Evolutionary conservation across 64 coral and sea anemone genomes (phyloP), one percentile per base, ranked within the genome.

Genomic region (Astreopora myriophthalma): DNA sequence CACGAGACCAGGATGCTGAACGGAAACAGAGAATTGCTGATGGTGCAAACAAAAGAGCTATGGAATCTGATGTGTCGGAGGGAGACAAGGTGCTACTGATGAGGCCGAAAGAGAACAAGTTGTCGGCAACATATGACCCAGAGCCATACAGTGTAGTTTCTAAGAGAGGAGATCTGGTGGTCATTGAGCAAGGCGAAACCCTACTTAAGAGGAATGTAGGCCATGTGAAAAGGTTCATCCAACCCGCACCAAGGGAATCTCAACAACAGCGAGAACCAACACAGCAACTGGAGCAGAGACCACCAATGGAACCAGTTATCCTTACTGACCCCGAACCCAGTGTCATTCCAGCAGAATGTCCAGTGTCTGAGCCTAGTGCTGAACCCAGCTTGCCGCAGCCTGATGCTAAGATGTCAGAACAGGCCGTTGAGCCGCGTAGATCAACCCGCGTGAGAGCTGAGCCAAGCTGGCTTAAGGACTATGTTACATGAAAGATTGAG

Each of bases 151-250:
- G 11, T 35, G 81, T 85, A 38, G 61, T 67, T 39, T 67, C 29
- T 25, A 30, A 61, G 62, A 85, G 62, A 22, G 61, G 33, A n/a
- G n/a, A n/a, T n/a, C n/a, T n/a, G n/a, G n/a, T n/a, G n/a, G n/a
- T 85, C 81, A 85, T 85, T 24, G 81, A 85, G 58, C 81, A 48
- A 33, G 57, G 61, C 23, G 81, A 80, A 80, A 23, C 23, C 76
- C 48, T 25, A 72, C 69, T 72, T 34, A n/a, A n/a, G 30, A 72
- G 69, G 11, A 72, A 38, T 72, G 31, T 35, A 72, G 69, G 69
- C 7, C 33, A 35, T 34, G 69, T 72, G 33, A 72, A 72, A 36
- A 72, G 69, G 69, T 72, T 72, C 69, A 72, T 72, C 30, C 10
- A 36, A 34, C 33, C 69, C 69, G 14, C 69, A 72, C 69, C 69